Evolutionary conservation across 2,888 invertebrate genomes (phyloP).

Genomic region (Trachelus tabidus): DNA sequence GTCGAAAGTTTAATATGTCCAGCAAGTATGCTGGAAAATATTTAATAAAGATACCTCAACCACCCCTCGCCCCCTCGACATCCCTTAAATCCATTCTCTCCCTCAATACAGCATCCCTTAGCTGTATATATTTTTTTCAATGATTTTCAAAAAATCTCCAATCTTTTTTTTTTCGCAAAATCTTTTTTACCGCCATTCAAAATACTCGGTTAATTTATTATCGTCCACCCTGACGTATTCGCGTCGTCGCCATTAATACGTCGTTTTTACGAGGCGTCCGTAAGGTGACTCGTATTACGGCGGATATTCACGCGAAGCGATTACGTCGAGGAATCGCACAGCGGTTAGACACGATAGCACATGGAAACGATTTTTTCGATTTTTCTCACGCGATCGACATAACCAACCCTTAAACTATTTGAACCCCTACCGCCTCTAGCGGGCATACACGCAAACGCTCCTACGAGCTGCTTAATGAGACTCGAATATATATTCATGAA

Average conservation of each 20-base stretch:
- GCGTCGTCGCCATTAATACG: background rate
- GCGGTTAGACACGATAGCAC: background rate
- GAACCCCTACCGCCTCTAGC: background rate
- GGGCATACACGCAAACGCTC: background rate
- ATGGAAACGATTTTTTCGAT: background rate
- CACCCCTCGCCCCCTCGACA: background rate
- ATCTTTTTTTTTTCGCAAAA: too few relatives aligned
- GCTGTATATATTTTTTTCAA: background rate
- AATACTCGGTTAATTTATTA: background rate
- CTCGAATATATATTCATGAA: background rate
- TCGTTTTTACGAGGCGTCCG: background rate
- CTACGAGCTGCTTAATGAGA: background rate
- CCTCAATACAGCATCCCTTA: background rate
- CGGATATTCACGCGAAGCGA: background rate
- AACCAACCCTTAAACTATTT: background rate
- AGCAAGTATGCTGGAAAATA: background rate
- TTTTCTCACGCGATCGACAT: background rate
- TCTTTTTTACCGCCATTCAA: background rate
- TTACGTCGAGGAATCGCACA: background rate
- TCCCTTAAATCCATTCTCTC: background rate
- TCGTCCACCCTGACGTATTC: background rate
- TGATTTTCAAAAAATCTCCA: background rate
- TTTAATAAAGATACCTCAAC: background rate
- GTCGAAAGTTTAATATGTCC: background rate
- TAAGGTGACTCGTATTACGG: background rate